Evolutionary conservation across 2,888 invertebrate species (phyloP).

Genomic region (Harpagoxenus sublaevis): DNA sequence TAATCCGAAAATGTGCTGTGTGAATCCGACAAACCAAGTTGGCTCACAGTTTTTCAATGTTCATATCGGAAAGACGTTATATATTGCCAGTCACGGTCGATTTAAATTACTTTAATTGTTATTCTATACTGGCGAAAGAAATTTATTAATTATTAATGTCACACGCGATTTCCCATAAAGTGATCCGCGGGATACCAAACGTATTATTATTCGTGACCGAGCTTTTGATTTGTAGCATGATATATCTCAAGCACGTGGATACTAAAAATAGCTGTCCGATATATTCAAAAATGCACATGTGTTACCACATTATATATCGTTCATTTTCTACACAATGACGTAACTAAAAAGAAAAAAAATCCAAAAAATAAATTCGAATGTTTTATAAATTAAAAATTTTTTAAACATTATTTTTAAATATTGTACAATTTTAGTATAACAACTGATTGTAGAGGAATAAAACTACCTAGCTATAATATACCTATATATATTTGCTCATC

Average conservation of each 20-base stretch:
- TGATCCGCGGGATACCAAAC: background rate
- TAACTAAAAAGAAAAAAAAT: background rate
- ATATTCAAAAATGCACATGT: slow-evolving; percentile 55
- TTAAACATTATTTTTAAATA: background rate
- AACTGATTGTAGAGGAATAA: too few species aligned
- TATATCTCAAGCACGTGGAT: slow-evolving; percentile 73
- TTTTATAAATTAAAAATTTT: background rate
- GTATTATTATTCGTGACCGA: slow-evolving; percentile 49
- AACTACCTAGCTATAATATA: too few species aligned
- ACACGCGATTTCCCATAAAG: background rate
- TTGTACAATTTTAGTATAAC: background rate
- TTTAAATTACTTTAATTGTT: too few species aligned
- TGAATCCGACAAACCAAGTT: too few species aligned
- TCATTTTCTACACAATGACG: background rate
- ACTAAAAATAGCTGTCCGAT: slow-evolving; percentile 76
- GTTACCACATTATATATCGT: background rate
- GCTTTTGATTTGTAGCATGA: slow-evolving; percentile 59
- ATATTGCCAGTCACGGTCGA: too few species aligned
- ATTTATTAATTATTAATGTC: slow-evolving; percentile 5
- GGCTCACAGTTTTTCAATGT: too few species aligned
- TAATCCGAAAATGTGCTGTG: too few species aligned
- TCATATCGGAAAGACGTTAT: too few species aligned
- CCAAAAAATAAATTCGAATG: background rate
- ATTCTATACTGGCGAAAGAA: too few species aligned
- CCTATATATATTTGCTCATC: too few species aligned